Evolutionary conservation across 2,797 vertebrate species (phyloP), one percentile per base, ranked within the genome.

Genomic region (Australoheros facetus): DNA sequence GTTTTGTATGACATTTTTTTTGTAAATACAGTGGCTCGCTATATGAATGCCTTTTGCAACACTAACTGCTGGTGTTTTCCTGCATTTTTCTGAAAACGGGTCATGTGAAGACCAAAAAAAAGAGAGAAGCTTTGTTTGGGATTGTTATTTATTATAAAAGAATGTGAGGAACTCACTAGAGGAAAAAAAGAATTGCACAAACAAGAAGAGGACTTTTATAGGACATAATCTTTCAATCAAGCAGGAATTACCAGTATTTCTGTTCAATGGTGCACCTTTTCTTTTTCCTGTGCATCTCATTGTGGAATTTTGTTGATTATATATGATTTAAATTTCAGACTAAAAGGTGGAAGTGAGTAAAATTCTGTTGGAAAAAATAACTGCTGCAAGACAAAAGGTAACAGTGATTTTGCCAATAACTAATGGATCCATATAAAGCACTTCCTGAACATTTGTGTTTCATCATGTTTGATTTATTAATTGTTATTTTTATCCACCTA

Each of bases 31-130:
- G 66, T 48, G 62, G 72, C 23, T 78, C 45, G 7, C 48, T 59
- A n/a, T 81, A 39, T n/a, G 32, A 55, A 48, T 30, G 17, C 1
- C 26, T 79, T 75, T 66, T 83, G 17, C 58, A 66, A 77, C 23
- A 23, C 39, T 74, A 9, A 78, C 56, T 69, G 21, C 79, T 87
- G 26, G 95, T 96, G 88, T 95, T 96, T 93, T 93, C 77, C 16
- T 71, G 79, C n/a, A 56, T 81, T 83, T 79, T 77, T 77, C 30
- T 58, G 16, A 56, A 88, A 87, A 32, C 82, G 79, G 88, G 84
- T 89, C 79, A 71, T 30, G 57, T 42, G 32, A 57, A 75, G 3
- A 66, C 42, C 37, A 53, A 69, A 76, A 45, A 57, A 30, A 73
- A 5, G 34, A 51, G 26, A 69, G 6, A 51, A 26, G 62, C 51